These are phyloP conservation scores for Eulacestoma nigropectus DNA, from an alignment of 2,113 vertebrate genomes.

Conservation along the genomic window DNA sequence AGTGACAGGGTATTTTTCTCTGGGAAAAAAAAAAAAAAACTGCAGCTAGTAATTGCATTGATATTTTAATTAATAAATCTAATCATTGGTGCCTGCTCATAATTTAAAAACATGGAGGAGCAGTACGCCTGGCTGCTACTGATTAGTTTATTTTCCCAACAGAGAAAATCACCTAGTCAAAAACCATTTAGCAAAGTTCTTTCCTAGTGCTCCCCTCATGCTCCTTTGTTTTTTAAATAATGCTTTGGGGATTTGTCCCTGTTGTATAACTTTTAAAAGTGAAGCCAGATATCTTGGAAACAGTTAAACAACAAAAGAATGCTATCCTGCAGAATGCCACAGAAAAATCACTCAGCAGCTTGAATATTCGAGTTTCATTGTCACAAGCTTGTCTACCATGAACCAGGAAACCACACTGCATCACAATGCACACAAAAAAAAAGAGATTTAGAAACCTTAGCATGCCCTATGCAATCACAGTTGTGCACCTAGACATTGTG, in stretches of 20 bases:
- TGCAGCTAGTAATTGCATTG: background rate
- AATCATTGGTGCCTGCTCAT: background rate
- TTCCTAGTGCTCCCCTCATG: background rate
- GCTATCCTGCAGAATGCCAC: background rate
- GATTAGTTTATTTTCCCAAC: background rate
- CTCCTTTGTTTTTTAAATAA: background rate
- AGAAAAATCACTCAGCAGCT: background rate
- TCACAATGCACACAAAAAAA: background rate
- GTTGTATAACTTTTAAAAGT: background rate
- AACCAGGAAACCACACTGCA: background rate
- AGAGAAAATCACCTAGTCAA: background rate
- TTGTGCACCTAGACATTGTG: background rate
- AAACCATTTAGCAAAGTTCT: background rate
- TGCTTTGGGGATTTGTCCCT: background rate
- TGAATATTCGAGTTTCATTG: background rate
- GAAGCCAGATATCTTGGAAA: background rate
- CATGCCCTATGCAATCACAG: background rate
- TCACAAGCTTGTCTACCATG: background rate
- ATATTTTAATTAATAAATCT: background rate
- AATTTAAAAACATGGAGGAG: background rate
- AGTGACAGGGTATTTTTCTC: background rate
- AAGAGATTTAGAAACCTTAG: background rate
- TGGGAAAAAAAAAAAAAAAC: background rate
- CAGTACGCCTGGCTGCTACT: background rate
- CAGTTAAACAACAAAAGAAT: background rate